phyloP scores from a whole-genome alignment of 2,888 invertebrate genomes.

The Phengaris alcon region DNA sequence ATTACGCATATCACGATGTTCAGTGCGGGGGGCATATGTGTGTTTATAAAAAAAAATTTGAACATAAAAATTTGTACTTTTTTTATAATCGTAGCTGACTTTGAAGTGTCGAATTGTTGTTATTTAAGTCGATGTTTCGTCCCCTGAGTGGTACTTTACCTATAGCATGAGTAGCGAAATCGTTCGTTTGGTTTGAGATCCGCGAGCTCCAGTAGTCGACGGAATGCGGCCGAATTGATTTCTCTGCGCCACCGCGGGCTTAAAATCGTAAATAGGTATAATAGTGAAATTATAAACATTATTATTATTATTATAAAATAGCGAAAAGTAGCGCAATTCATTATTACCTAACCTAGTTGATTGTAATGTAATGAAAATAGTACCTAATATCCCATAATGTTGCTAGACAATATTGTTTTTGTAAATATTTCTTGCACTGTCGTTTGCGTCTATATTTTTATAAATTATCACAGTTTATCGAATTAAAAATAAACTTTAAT shows the following conservation, averaged over 20 bases:
- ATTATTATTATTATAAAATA: slow-evolving; percentile 49
- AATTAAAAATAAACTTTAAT: slow-evolving; percentile 32
- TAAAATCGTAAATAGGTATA: slow-evolving; percentile 62
- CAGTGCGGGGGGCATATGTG: slow-evolving; percentile 57
- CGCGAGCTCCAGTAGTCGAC: slow-evolving; percentile 59
- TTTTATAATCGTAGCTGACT: slow-evolving; percentile 52
- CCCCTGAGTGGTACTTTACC: slow-evolving; percentile 62
- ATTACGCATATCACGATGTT: slow-evolving; percentile 67
- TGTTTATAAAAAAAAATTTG: slow-evolving; percentile 45
- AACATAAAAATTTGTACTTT: slow-evolving; percentile 61
- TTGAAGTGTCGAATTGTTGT: slow-evolving; percentile 9
- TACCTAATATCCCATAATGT: slow-evolving; percentile 68
- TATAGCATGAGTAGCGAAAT: slow-evolving; percentile 67
- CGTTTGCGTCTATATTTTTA: slow-evolving; percentile 53
- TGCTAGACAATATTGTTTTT: slow-evolving; percentile 74
- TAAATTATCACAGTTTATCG: slow-evolving; percentile 46
- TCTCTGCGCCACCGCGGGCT: slow-evolving; percentile 40
- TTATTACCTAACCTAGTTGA: slow-evolving; percentile 70
- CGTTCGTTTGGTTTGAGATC: slow-evolving; percentile 53
- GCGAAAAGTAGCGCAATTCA: slow-evolving; percentile 75
- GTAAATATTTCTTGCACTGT: slow-evolving; percentile 63
- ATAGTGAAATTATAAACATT: slow-evolving; percentile 67
- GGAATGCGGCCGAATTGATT: slow-evolving; percentile 38
- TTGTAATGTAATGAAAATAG: slow-evolving; percentile 61
- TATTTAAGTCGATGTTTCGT: slow-evolving; percentile 46